Conservation (phyloP, 1,140 invertebrate species). For the Ceratina japonica region DNA sequence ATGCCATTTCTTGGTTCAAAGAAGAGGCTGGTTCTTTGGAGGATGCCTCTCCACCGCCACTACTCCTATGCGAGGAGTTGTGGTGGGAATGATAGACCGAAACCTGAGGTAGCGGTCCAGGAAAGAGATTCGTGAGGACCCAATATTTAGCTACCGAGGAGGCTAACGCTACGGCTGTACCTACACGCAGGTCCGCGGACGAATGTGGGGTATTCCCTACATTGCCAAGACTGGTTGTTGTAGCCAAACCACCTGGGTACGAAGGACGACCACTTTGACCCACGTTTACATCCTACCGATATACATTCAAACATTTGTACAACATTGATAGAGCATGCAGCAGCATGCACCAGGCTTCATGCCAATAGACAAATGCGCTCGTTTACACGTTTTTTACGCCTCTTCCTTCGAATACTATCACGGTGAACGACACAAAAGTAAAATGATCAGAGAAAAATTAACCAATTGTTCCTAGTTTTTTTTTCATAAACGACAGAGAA, state of each 20-base stretch:
- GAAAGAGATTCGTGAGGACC: conserved; percentile 80
- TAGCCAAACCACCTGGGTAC: conserved; percentile 75
- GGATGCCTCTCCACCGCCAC: conserved; percentile 65
- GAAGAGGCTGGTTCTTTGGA: conserved; percentile 71
- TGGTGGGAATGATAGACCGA: conserved; percentile 77
- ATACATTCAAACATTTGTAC: conserved; percentile 79
- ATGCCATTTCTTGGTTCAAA: conserved; percentile 75
- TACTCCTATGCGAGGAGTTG: conserved; percentile 69
- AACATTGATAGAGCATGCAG: conserved; percentile 78
- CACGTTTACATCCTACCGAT: conserved; percentile 78
- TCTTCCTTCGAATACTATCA: conserved; percentile 4
- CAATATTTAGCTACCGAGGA: conserved; percentile 81
- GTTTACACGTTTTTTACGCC: too few species aligned
- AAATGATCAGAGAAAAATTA: not conserved
- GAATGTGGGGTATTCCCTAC: conserved; percentile 75
- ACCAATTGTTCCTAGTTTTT: too few species aligned
- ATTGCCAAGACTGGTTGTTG: conserved; percentile 74
- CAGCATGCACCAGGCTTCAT: conserved; percentile 71
- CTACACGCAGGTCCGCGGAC: conserved; percentile 78
- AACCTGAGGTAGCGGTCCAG: conserved; percentile 79
- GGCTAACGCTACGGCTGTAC: conserved; percentile 79
- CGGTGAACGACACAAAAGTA: conserved; percentile 5
- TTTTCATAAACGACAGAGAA: too few species aligned
- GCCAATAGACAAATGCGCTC: conserved; percentile 72
- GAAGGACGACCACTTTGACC: conserved; percentile 77